Conservation (phyloP, 2,797 vertebrate genomes). For the Gadopsis bispinosus region DNA sequence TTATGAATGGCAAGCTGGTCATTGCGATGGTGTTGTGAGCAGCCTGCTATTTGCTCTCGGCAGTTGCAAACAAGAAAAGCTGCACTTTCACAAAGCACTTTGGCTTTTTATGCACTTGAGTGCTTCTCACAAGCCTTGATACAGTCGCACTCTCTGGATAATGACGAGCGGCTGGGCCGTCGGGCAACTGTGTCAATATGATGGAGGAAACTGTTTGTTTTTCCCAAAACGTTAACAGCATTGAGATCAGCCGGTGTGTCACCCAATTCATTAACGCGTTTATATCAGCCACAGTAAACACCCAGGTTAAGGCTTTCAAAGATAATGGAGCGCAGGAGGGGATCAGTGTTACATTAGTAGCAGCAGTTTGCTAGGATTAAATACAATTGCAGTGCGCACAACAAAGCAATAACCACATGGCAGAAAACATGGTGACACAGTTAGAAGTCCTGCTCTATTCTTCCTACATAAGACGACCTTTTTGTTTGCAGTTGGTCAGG, state of each 20-base stretch:
- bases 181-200: slow-evolving; percentile 12
- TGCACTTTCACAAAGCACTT: slow-evolving; percentile 49
- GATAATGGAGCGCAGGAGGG: neutral
- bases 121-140: slow-evolving; percentile 24
- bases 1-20: slow-evolving; percentile 27
- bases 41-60: slow-evolving; percentile 47
- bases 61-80: slow-evolving; percentile 37
- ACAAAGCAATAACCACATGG: neutral
- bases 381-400: neutral
- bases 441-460: too few relatives aligned
- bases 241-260: slow-evolving; percentile 6
- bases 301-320: neutral
- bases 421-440: neutral
- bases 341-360: slow-evolving; percentile 3
- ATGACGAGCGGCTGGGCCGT: neutral
- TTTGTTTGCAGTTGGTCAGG: neutral
- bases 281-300: too few relatives aligned
- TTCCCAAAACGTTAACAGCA: slow-evolving; percentile 8
- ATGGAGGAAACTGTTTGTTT: slow-evolving; percentile 8
- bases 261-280: neutral
- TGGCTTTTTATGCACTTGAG: slow-evolving; percentile 38
- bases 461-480: too few relatives aligned
- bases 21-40: slow-evolving; percentile 17
- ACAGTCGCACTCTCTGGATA: neutral
- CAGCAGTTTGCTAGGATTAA: neutral